Percentiles rank a stretch among this genome's conserved stretches.
Conservation (phyloP, 2,113 vertebrate genomes). For the Pseudopipra pipra region DNA sequence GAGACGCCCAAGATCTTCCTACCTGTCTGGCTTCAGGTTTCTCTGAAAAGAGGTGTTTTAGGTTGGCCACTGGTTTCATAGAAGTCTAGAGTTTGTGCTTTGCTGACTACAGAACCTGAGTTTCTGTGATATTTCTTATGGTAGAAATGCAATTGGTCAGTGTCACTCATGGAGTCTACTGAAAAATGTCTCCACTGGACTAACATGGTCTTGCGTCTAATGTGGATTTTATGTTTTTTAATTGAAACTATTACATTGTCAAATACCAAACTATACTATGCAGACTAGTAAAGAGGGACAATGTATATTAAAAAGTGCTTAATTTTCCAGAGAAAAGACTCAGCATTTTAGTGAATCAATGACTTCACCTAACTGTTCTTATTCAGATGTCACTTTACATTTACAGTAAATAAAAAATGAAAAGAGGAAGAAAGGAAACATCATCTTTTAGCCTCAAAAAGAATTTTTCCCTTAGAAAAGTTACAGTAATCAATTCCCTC, state of each 20-base stretch:
- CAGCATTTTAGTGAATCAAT: not conserved
- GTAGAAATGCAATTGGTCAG: not conserved
- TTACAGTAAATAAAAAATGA: not conserved
- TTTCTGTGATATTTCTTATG: not conserved
- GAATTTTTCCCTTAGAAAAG: not conserved
- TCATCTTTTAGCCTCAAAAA: not conserved
- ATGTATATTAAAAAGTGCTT: not conserved
- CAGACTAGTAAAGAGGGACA: not conserved
- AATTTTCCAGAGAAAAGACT: not conserved
- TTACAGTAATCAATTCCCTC: not conserved
- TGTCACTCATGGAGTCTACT: not conserved
- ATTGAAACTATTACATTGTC: not conserved
- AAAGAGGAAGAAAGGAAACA: not conserved
- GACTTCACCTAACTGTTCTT: not conserved
- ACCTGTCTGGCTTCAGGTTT: not conserved
- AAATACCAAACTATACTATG: not conserved
- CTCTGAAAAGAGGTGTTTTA: not conserved
- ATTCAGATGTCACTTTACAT: not conserved
- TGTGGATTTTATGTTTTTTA: not conserved
- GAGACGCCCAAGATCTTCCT: not conserved
- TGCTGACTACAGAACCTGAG: not conserved
- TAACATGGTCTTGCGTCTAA: not conserved
- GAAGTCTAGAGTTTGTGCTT: not conserved
- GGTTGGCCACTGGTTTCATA: not conserved
- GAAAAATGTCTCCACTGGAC: not conserved